Percentiles rank a stretch among this genome's conserved stretches.
Evolutionary conservation across 2,888 invertebrate species (phyloP).

Genomic region (Acholoe squamosa): DNA sequence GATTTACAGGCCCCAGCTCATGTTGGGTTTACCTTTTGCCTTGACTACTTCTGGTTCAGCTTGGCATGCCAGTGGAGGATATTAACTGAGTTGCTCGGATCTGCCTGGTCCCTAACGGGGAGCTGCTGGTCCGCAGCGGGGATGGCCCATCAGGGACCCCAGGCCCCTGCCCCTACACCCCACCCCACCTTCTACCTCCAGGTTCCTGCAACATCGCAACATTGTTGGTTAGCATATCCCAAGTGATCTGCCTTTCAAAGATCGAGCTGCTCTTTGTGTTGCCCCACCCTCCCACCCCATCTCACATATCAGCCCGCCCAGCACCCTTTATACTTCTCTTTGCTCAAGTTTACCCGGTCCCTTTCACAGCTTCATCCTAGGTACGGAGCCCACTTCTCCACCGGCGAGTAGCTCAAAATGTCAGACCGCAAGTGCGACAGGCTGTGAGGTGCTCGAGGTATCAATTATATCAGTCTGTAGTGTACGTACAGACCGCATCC

Average conservation of each 20-base stretch:
- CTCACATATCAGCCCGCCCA: not conserved
- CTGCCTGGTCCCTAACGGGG: not conserved
- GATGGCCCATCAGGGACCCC: slow-evolving; percentile 14
- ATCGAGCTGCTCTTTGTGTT: not conserved
- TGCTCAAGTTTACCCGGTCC: not conserved
- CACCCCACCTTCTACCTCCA: not conserved
- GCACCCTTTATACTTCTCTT: not conserved
- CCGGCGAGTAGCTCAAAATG: not conserved
- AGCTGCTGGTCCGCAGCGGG: not conserved
- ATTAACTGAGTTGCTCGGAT: slow-evolving; percentile 11
- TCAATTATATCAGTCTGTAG: no score
- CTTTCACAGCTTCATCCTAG: not conserved
- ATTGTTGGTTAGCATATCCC: not conserved
- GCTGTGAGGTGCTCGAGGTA: not conserved
- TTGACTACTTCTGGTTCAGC: no score
- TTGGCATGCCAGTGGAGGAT: not conserved
- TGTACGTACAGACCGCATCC: no score
- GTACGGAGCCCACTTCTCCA: not conserved
- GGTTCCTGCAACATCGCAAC: not conserved
- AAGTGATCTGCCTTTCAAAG: slow-evolving; percentile 15
- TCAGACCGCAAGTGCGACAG: not conserved
- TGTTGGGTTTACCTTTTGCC: no score
- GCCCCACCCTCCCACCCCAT: not conserved
- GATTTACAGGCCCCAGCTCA: no score
- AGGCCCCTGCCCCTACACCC: not conserved